Percentiles rank a stretch among this genome's conserved stretches.
Evolutionary conservation across 2,113 vertebrate species (phyloP).

Genomic region (Mystacornis crossleyi): DNA sequence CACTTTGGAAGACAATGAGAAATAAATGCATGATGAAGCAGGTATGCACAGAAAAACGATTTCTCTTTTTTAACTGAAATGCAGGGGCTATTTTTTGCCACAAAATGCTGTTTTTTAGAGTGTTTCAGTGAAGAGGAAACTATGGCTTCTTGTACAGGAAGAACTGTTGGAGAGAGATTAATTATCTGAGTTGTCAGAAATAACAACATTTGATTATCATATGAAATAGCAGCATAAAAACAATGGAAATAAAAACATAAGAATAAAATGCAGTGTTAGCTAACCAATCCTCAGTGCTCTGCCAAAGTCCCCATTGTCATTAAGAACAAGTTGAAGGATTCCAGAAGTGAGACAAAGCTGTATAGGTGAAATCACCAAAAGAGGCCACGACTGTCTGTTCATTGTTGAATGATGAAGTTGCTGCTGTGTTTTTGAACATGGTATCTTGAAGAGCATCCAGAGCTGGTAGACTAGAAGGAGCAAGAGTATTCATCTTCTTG

Average conservation of each 20-base stretch:
- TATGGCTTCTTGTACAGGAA: background rate
- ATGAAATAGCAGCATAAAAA: background rate
- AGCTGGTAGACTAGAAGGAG: background rate
- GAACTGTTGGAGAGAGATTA: background rate
- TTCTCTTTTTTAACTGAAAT: background rate
- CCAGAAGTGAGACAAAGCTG: background rate
- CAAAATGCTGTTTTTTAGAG: background rate
- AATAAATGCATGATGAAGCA: background rate
- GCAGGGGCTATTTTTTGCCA: background rate
- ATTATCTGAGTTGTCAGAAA: background rate
- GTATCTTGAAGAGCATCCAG: background rate
- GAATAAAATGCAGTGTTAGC: background rate
- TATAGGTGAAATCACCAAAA: background rate
- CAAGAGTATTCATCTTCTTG: background rate
- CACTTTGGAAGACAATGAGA: background rate
- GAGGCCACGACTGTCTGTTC: background rate
- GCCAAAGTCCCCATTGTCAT: background rate
- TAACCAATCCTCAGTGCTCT: background rate
- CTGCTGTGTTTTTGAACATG: background rate
- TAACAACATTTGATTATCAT: background rate
- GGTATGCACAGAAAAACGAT: background rate
- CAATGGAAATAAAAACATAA: background rate
- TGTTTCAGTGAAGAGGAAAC: background rate
- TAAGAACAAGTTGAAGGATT: background rate
- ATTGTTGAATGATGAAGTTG: background rate